Base-by-base conservation (phyloP, 2,888 invertebrate genomes). In the Eilema depressum region DNA sequence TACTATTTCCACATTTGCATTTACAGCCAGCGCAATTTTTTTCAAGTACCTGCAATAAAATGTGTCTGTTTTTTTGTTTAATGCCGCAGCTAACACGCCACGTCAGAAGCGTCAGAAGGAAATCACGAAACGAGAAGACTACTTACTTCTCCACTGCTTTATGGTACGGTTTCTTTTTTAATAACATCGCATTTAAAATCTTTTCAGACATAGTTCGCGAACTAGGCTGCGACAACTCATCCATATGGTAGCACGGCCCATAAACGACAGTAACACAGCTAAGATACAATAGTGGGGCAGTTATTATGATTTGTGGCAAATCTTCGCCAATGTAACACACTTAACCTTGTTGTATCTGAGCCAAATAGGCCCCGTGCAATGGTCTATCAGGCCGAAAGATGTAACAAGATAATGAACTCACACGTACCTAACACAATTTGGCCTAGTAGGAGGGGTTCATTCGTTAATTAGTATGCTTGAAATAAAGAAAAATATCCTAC, bases 241-340 rank as follows among this genome's bases (percentile, higher is more conserved):
- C 63, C 63, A 81, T 81, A 75, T 71, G 79, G 71, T 66, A 66
- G 57, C 63, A 72, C 63, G 37, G 59, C 67, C 73, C 71, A 72
- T 78, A 67, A 81, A 78, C 75, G 59, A 71, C 66, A 73, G 71
- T 73, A 71, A 80, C 69, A 76, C 73, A 70, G 64, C 69, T 23
- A 12, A 53, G 53, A 2, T 53, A 53, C 53, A n/a, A 53, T n/a
- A 53, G n/a, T 53, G 53, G 41, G 62, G 73, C 73, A 81, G 73
- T 80, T 81, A 81, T 75, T 70, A 70, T 81, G 80, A 80, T 79
- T 81, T 77, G 79, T 81, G 10, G 71, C 74, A 47, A 73, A 75
- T 81, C 73, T 81, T 81, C 56, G 79, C 73, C 73, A 81, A 77
- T 74, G 66, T 57, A 70, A 56, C 75, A 63, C 71, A 70, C 75